Evolutionary conservation across 1,140 invertebrate species (phyloP).

Genomic region (Cataglyphis hispanica): DNA sequence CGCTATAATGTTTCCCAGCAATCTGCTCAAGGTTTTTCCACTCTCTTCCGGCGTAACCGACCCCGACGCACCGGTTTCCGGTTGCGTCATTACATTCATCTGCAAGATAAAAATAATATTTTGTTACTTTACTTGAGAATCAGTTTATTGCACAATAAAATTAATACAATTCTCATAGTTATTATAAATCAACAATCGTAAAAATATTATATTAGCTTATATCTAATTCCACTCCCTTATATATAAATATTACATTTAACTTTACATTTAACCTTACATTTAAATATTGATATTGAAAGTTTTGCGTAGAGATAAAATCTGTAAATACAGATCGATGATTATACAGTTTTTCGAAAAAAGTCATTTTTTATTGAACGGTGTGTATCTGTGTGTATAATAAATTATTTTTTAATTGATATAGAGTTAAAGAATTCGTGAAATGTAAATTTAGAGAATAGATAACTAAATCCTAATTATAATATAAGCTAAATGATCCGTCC

Average conservation of each 20-base stretch:
- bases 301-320: not conserved
- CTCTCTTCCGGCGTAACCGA: conserved; percentile 87
- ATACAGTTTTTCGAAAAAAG: too few species aligned
- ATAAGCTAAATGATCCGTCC: not conserved
- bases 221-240: too few species aligned
- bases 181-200: not conserved
- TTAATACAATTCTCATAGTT: not conserved
- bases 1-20: conserved; percentile 92
- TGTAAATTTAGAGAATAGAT: not conserved
- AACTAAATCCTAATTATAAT: not conserved
- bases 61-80: conserved; percentile 87
- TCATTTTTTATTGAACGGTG: too few species aligned
- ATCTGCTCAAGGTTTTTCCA: conserved; percentile 91
- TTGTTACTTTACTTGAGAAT: not conserved
- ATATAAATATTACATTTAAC: too few species aligned
- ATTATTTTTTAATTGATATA: not conserved
- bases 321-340: not conserved
- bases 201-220: not conserved
- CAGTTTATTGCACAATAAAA: not conserved
- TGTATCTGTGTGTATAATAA: not conserved
- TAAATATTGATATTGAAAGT: not conserved
- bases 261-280: not conserved
- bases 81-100: conserved; percentile 92
- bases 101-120: conserved; percentile 75
- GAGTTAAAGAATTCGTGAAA: not conserved